Percentiles rank a stretch among this genome's conserved stretches.
Evolutionary conservation across 2,113 vertebrate species (phyloP).

Genomic region (Epinephelus moara): DNA sequence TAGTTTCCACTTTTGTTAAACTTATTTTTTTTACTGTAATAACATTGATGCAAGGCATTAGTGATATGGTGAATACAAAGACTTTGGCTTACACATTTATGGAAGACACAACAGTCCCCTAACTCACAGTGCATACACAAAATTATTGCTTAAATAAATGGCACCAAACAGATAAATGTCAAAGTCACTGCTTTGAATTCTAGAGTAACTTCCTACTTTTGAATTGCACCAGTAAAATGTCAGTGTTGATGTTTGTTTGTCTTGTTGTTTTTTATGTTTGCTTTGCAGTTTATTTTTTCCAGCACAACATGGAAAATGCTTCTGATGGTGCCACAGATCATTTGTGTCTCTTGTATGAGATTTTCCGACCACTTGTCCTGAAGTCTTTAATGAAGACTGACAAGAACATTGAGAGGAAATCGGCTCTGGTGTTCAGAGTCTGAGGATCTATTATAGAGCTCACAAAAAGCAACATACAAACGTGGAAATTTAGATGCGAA

Average conservation of each 20-base stretch:
- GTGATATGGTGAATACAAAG: background rate
- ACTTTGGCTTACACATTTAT: background rate
- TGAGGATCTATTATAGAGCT: background rate
- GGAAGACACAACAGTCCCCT: background rate
- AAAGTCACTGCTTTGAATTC: background rate
- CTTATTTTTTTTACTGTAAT: background rate
- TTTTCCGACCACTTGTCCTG: background rate
- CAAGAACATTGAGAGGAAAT: conserved; percentile 47
- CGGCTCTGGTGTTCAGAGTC: conserved; percentile 32
- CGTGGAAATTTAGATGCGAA: background rate
- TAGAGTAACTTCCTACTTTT: background rate
- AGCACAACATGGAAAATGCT: background rate
- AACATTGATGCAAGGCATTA: background rate
- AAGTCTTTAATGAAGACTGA: conserved; percentile 48
- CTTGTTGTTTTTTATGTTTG: background rate
- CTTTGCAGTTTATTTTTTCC: background rate
- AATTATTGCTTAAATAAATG: background rate
- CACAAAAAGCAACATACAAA: background rate
- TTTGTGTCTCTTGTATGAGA: background rate
- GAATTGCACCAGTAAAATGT: background rate
- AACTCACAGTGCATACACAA: background rate
- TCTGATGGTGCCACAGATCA: background rate
- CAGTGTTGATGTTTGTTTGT: background rate
- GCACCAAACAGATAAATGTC: background rate
- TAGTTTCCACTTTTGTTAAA: background rate